Evolutionary conservation across 2,888 invertebrate genomes (phyloP).

Genomic region (Tricholauxania praeusta): DNA sequence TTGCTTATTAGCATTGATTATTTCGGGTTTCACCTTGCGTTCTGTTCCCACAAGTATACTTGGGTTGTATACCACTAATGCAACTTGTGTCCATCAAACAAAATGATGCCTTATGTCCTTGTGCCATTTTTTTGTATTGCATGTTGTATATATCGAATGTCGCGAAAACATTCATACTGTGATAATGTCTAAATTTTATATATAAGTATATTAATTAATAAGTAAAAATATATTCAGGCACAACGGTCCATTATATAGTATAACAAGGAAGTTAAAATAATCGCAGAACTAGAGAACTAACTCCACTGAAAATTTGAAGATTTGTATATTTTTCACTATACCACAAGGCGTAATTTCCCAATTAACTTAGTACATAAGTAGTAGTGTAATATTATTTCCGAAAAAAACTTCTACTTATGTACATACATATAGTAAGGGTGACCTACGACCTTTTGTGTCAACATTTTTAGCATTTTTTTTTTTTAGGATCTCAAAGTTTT

Average conservation of each 20-base stretch:
- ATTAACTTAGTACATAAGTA: too few relatives aligned
- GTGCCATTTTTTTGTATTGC: slow-evolving; percentile 56
- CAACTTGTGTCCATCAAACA: slow-evolving; percentile 59
- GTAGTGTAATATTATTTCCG: too few relatives aligned
- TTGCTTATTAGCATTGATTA: background rate
- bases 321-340: too few relatives aligned
- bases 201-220: background rate
- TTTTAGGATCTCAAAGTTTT: too few relatives aligned
- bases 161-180: slow-evolving; percentile 62
- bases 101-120: slow-evolving; percentile 62
- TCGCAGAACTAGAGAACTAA: background rate
- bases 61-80: slow-evolving; percentile 48
- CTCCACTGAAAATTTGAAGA: too few relatives aligned
- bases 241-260: too few relatives aligned
- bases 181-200: slow-evolving; percentile 51
- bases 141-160: slow-evolving; percentile 58
- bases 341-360: too few relatives aligned
- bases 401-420: too few relatives aligned
- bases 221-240: background rate
- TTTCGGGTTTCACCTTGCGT: slow-evolving; percentile 53
- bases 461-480: too few relatives aligned
- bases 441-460: too few relatives aligned
- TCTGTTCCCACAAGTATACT: slow-evolving; percentile 57
- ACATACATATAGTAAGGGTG: too few relatives aligned
- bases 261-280: background rate